These are phyloP conservation scores for Calephelis nemesis DNA, from an alignment of 1,140 invertebrate genomes.

Conservation along the genomic window DNA sequence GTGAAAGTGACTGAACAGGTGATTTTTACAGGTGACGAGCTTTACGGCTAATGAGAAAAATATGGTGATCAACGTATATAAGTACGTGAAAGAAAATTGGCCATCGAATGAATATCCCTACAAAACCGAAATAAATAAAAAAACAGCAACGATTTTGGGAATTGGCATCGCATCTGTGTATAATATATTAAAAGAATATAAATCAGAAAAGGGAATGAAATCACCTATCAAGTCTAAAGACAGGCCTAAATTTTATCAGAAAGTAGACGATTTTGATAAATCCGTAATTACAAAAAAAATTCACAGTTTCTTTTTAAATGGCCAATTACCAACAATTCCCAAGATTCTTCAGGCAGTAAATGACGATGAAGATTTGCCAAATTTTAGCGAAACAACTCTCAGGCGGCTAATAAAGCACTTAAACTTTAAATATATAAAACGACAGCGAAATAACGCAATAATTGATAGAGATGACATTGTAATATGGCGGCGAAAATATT, in stretches of 20 bases:
- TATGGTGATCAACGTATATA: conserved; percentile 27
- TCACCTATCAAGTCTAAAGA: conserved; percentile 5
- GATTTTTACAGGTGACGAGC: conserved; percentile 5
- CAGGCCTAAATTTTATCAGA: conserved; percentile 13
- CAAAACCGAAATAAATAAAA: conserved; percentile 25
- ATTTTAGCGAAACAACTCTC: background rate
- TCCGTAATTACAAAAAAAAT: conserved; percentile 28
- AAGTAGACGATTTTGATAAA: conserved; percentile 21
- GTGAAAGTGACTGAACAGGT: background rate
- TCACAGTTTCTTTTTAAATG: conserved; percentile 17
- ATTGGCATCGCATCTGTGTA: conserved; percentile 26
- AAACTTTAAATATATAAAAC: conserved; percentile 7
- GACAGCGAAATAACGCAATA: background rate
- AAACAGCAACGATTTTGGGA: conserved; percentile 28
- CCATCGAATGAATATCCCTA: conserved; percentile 28
- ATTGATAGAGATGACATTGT: background rate
- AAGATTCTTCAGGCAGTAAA: too few species aligned
- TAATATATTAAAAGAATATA: conserved; percentile 28
- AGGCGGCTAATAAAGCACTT: background rate
- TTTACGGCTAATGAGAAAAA: conserved; percentile 26
- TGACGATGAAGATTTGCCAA: background rate
- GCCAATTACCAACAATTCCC: background rate
- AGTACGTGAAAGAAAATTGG: conserved; percentile 27
- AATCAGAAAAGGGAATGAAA: conserved; percentile 15
- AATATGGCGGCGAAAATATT: conserved; percentile 3